phyloP scores from a whole-genome alignment of 2,888 invertebrate genomes.

The Agrypnus murinus region DNA sequence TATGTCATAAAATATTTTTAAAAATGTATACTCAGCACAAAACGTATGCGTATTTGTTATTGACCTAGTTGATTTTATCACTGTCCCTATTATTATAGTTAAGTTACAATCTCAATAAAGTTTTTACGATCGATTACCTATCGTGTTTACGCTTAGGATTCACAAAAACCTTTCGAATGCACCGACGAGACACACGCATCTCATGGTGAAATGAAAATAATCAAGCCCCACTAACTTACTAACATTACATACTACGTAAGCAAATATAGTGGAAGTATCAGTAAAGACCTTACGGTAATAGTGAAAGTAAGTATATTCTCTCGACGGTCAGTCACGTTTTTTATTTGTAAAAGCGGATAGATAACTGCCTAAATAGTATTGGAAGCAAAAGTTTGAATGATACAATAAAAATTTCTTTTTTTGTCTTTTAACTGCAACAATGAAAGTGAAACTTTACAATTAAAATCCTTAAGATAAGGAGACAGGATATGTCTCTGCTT shows the following conservation, averaged over 20 bases:
- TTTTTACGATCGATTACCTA: neutral
- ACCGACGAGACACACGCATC: constrained; percentile 1
- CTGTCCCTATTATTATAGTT: neutral
- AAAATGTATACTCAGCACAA: neutral
- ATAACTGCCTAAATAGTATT: too few species aligned
- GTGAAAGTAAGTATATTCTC: constrained; percentile 10
- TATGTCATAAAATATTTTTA: neutral
- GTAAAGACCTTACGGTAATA: constrained; percentile 10
- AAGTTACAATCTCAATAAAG: neutral
- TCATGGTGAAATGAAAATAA: constrained; percentile 21
- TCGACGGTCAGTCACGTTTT: constrained; percentile 17
- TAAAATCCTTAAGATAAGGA: too few species aligned
- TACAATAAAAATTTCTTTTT: too few species aligned
- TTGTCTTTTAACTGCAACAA: too few species aligned
- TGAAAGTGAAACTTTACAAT: too few species aligned
- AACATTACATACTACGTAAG: constrained; percentile 15
- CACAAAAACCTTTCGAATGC: neutral
- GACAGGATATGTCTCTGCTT: too few species aligned
- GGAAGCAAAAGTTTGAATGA: too few species aligned
- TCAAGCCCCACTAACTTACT: constrained; percentile 6
- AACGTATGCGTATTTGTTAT: neutral
- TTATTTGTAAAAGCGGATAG: too few species aligned
- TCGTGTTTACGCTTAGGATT: neutral
- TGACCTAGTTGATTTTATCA: neutral
- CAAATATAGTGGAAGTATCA: constrained; percentile 14